Conservation (phyloP, 2,113 vertebrate species). For the Neolamprologus caudopunctatus region DNA sequence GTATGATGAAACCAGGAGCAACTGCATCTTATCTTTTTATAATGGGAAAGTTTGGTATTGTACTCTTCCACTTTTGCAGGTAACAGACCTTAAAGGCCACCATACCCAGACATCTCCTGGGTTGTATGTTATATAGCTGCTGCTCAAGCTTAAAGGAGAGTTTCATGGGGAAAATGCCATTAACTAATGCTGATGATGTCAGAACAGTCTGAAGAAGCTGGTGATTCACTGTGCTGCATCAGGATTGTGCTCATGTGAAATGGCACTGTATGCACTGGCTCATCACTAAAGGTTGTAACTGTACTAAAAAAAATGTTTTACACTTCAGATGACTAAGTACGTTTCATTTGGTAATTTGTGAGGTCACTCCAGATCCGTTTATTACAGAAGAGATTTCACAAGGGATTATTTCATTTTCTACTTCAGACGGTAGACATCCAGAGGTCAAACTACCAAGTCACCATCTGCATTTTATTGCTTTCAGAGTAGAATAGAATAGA, state of each 20-base stretch:
- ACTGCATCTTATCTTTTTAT: slow-evolving; percentile 11
- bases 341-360: neutral
- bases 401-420: neutral
- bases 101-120: neutral
- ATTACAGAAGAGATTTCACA: neutral
- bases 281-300: slow-evolving; percentile 23
- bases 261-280: neutral
- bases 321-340: slow-evolving; percentile 3
- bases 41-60: neutral
- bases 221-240: slow-evolving; percentile 35
- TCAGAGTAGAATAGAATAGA: neutral
- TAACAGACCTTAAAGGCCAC: neutral
- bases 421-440: neutral
- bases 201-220: neutral
- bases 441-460: neutral
- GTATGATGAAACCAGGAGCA: slow-evolving; percentile 42
- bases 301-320: neutral
- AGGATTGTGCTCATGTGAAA: slow-evolving; percentile 34
- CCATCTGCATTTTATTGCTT: neutral
- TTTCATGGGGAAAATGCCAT: neutral
- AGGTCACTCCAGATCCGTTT: neutral
- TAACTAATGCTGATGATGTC: slow-evolving; percentile 6
- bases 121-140: neutral
- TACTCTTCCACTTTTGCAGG: neutral
- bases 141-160: neutral